These are phyloP conservation scores for Apantesis nais DNA, from an alignment of 2,888 invertebrate species.

Conservation along the genomic window DNA sequence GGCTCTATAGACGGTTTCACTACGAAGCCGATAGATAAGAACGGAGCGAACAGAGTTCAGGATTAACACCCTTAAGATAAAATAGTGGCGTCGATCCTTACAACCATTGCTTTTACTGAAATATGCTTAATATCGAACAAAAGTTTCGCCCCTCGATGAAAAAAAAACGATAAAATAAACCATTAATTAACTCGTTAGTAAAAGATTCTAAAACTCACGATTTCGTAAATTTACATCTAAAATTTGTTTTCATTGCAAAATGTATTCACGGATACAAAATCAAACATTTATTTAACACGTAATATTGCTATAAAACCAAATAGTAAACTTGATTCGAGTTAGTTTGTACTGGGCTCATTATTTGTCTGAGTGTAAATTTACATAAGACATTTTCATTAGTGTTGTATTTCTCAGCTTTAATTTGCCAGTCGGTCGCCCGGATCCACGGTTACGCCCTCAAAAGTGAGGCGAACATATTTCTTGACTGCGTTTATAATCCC, in stretches of 20 bases:
- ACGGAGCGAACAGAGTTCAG: slow-evolving; percentile 47
- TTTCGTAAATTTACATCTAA: not conserved
- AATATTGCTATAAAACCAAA: not conserved
- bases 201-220: slow-evolving; percentile 35
- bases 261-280: not conserved
- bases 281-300: not conserved
- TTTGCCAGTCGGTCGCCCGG: slow-evolving; percentile 71
- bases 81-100: slow-evolving; percentile 49
- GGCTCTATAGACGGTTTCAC: slow-evolving; percentile 27
- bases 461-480: slow-evolving; percentile 75
- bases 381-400: slow-evolving; percentile 62
- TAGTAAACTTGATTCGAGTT: not conserved
- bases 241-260: not conserved
- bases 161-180: slow-evolving; percentile 47
- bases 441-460: slow-evolving; percentile 63
- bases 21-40: slow-evolving; percentile 53
- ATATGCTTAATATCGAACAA: slow-evolving; percentile 57
- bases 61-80: slow-evolving; percentile 62
- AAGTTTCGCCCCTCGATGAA: slow-evolving; percentile 49
- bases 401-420: slow-evolving; percentile 52
- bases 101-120: slow-evolving; percentile 53
- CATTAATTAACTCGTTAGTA: slow-evolving; percentile 45
- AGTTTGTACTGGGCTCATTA: not conserved
- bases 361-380: not conserved
- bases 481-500: slow-evolving; percentile 69